phyloP scores from a whole-genome alignment of 2,797 vertebrate species.

The Gambusia yucatana region DNA sequence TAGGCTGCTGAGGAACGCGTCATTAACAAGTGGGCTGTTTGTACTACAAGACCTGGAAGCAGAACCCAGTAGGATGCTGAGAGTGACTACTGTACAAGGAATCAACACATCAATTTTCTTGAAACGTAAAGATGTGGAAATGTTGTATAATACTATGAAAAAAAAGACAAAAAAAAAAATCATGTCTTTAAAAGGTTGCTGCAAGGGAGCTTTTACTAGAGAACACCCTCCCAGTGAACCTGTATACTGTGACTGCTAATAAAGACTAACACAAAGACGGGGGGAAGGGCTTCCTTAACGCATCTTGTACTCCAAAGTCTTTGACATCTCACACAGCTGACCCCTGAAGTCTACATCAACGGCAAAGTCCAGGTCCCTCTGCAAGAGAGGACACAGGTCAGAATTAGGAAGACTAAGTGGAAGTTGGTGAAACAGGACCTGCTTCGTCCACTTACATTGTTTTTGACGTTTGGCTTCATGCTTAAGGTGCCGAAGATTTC shows the following conservation, averaged over 20 bases:
- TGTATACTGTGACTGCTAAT: constrained; percentile 30
- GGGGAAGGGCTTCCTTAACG: constrained; percentile 76
- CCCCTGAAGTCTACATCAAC: constrained; percentile 95
- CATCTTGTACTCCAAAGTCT: constrained; percentile 95
- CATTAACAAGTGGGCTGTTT: not conserved
- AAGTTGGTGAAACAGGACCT: not conserved
- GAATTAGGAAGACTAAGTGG: not conserved
- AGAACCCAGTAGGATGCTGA: constrained; percentile 16
- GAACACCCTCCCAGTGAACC: constrained; percentile 48
- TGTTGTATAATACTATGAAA: constrained; percentile 61
- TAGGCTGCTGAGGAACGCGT: not conserved
- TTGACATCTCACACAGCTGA: constrained; percentile 92
- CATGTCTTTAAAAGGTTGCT: constrained; percentile 72
- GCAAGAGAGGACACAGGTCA: constrained; percentile 28
- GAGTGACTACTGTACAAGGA: constrained; percentile 58
- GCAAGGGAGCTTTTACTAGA: constrained; percentile 53
- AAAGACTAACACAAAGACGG: constrained; percentile 43
- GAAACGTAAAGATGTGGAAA: constrained; percentile 42
- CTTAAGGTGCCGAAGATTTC: constrained; percentile 94
- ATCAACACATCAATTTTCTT: constrained; percentile 44
- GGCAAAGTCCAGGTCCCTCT: constrained; percentile 95
- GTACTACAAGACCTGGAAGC: constrained; percentile 10
- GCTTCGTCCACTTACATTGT: constrained; percentile 85
- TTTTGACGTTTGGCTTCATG: constrained; percentile 95
- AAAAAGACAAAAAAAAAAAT: constrained; percentile 20